phyloP scores from a whole-genome alignment of 1,140 invertebrate species.

The Bombus breviceps region DNA sequence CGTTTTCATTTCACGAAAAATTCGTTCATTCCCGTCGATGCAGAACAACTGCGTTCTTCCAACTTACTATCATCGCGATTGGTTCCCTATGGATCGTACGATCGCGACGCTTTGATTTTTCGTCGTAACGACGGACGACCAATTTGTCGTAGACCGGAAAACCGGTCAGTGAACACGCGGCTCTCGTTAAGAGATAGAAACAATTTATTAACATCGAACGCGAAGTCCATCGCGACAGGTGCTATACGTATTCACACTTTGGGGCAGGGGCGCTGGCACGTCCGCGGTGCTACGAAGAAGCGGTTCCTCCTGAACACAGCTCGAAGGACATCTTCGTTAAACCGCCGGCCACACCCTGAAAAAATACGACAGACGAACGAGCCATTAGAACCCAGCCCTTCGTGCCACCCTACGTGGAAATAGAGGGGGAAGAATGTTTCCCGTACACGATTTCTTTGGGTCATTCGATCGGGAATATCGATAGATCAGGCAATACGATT shows the following conservation, averaged over 20 bases:
- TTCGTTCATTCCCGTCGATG: too few relatives aligned
- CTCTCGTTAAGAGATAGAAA: slow-evolving; percentile 49
- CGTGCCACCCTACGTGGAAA: not conserved
- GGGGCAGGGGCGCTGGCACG: slow-evolving; percentile 54
- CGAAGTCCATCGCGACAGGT: slow-evolving; percentile 62
- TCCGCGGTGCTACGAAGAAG: slow-evolving; percentile 48
- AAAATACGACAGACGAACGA: slow-evolving; percentile 58
- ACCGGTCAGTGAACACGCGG: slow-evolving; percentile 34
- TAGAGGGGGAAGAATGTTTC: too few relatives aligned
- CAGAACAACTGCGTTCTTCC: too few relatives aligned
- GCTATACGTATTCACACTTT: slow-evolving; percentile 69
- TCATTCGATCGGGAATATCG: not conserved
- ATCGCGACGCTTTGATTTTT: slow-evolving; percentile 3
- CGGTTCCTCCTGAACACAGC: slow-evolving; percentile 63
- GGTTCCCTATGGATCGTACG: not conserved
- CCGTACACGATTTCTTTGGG: not conserved
- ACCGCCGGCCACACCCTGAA: slow-evolving; percentile 86
- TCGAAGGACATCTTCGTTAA: slow-evolving; percentile 80
- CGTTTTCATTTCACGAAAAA: not conserved
- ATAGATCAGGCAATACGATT: not conserved
- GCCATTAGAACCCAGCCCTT: slow-evolving; percentile 33
- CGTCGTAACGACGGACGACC: slow-evolving; percentile 47
- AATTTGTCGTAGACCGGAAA: not conserved
- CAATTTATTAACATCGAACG: slow-evolving; percentile 68
- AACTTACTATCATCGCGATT: slow-evolving; percentile 40